Percentiles rank a stretch among this genome's conserved stretches.
phyloP scores from a whole-genome alignment of 2,888 invertebrate species.

The Lasioglossum marginatum region DNA sequence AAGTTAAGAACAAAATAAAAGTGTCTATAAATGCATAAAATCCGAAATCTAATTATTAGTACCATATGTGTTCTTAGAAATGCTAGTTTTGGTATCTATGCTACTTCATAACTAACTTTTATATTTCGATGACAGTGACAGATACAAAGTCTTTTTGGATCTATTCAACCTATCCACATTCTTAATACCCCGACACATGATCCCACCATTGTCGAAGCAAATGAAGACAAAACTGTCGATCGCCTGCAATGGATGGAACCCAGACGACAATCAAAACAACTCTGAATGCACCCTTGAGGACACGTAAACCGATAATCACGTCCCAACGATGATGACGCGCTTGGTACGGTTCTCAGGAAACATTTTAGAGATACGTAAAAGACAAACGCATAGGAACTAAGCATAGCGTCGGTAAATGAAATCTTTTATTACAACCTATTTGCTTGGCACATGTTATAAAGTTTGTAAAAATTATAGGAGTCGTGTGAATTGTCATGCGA shows the following conservation, averaged over 20 bases:
- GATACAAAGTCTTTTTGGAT: slow-evolving; percentile 99
- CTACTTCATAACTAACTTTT: neutral
- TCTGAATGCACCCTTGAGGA: slow-evolving; percentile 70
- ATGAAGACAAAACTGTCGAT: slow-evolving; percentile 92
- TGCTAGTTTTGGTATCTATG: neutral
- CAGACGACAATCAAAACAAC: slow-evolving; percentile 74
- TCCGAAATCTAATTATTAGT: neutral
- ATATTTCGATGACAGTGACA: slow-evolving; percentile 89
- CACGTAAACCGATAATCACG: slow-evolving; percentile 26
- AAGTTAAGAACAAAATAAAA: neutral
- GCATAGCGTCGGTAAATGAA: neutral
- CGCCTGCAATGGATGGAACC: slow-evolving; percentile 87
- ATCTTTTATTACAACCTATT: slow-evolving; percentile 29
- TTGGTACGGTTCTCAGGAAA: slow-evolving; percentile 6
- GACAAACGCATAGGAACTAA: neutral
- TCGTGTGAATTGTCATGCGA: slow-evolving; percentile 13
- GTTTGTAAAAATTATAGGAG: slow-evolving; percentile 41
- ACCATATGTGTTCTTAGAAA: neutral
- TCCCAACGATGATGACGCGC: neutral
- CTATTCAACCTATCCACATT: slow-evolving; percentile 98
- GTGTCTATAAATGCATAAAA: neutral
- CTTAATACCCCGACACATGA: slow-evolving; percentile 95
- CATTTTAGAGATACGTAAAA: slow-evolving; percentile 9
- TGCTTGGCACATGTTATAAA: slow-evolving; percentile 14
- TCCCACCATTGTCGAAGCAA: slow-evolving; percentile 93